Evolutionary conservation across 2,888 invertebrate species (phyloP).

Genomic region (Notodonta dromedarius): DNA sequence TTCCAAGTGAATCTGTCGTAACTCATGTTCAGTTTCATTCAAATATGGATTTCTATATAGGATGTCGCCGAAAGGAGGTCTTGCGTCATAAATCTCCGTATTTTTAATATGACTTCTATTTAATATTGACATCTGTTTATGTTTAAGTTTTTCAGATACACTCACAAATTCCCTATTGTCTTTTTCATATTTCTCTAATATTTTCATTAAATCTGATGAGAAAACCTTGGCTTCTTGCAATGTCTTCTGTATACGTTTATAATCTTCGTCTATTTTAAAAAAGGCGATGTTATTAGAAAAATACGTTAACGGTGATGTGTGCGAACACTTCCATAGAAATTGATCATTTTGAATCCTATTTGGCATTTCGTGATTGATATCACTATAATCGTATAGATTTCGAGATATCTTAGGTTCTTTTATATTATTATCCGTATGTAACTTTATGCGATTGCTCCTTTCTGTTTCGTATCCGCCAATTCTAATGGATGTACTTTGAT

Average conservation of each 20-base stretch:
- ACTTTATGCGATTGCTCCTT: constrained; percentile 4
- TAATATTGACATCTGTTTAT: constrained; percentile 11
- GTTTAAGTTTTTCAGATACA: constrained; percentile 44
- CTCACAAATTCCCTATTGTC: constrained; percentile 58
- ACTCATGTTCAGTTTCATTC: constrained; percentile 8
- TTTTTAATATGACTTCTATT: neutral
- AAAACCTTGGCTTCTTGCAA: constrained; percentile 50
- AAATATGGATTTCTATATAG: constrained; percentile 5
- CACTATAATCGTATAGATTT: constrained; percentile 10
- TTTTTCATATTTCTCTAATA: constrained; percentile 58
- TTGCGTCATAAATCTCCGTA: constrained; percentile 6
- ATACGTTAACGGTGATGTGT: constrained; percentile 5
- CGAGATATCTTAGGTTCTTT: constrained; percentile 7
- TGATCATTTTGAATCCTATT: constrained; percentile 3
- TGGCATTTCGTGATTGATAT: neutral
- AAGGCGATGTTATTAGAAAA: constrained; percentile 3
- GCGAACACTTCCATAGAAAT: neutral
- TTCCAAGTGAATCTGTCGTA: constrained; percentile 8
- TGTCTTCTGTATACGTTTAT: constrained; percentile 43
- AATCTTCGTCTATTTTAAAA: constrained; percentile 31
- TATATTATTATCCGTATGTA: constrained; percentile 5
- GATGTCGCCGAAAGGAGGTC: constrained; percentile 13
- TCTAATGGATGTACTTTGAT: constrained; percentile 5
- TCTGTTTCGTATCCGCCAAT: constrained; percentile 1
- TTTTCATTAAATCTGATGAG: constrained; percentile 44